Conservation (phyloP, 2,888 invertebrate genomes). For the Zelleria hepariella region DNA sequence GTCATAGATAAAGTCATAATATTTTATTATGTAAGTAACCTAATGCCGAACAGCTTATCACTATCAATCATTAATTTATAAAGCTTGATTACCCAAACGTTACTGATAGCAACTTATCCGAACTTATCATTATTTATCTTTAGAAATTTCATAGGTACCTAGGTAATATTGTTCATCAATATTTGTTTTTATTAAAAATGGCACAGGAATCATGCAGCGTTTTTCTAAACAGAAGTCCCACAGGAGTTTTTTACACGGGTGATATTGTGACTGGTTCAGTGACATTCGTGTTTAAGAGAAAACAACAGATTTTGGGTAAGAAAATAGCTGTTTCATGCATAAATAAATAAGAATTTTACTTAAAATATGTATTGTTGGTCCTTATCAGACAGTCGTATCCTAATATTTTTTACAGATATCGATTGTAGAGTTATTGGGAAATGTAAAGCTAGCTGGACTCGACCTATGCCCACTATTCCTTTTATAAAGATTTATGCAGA, state of each 20-base stretch:
- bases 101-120: not conserved
- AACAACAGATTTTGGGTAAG: conserved; percentile 43
- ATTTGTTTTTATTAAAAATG: too few species aligned
- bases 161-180: too few species aligned
- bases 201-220: conserved; percentile 40
- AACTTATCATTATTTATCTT: not conserved
- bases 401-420: conserved; percentile 34
- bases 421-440: conserved; percentile 41
- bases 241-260: conserved; percentile 47
- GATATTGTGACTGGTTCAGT: conserved; percentile 54
- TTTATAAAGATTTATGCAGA: conserved; percentile 51
- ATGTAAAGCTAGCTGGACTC: conserved; percentile 50
- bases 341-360: too few species aligned
- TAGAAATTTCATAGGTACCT: not conserved
- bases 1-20: too few species aligned
- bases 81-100: too few species aligned
- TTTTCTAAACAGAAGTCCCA: conserved; percentile 43
- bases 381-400: not conserved
- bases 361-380: too few species aligned
- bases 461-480: conserved; percentile 46
- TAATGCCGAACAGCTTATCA: too few species aligned
- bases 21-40: too few species aligned
- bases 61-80: too few species aligned
- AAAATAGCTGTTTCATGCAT: not conserved
- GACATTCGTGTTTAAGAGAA: conserved; percentile 39